Evolutionary conservation across 2,797 vertebrate species (phyloP).

Genomic region (Chiroxiphia lanceolata): DNA sequence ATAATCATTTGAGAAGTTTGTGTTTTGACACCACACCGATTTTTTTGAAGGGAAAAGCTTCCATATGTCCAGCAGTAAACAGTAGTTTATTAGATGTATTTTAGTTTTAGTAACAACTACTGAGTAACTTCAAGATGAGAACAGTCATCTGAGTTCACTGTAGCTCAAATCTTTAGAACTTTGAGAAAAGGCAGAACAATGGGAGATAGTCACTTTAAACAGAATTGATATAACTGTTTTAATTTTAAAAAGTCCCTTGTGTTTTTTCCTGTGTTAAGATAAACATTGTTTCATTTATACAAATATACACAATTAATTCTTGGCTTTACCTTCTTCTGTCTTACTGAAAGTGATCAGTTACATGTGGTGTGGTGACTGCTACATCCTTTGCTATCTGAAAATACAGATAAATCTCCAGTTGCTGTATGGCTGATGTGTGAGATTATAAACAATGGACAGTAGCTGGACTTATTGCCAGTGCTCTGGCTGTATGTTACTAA

Average conservation of each 20-base stretch:
- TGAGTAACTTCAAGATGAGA: background rate
- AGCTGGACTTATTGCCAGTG: background rate
- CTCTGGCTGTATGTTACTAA: background rate
- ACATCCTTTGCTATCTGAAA: background rate
- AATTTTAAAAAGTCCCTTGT: background rate
- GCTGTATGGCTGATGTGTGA: slow-evolving; percentile 4
- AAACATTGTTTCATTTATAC: background rate
- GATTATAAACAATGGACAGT: background rate
- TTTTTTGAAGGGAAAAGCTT: background rate
- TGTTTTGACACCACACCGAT: background rate
- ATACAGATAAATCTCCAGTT: slow-evolving; percentile 15
- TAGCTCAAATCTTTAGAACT: background rate
- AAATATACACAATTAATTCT: background rate
- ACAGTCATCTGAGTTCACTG: background rate
- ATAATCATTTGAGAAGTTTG: background rate
- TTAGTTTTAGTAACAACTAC: background rate
- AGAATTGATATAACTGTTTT: background rate
- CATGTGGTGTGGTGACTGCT: background rate
- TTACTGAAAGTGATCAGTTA: background rate
- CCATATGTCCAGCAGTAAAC: background rate
- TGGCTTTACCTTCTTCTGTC: slow-evolving; percentile 1
- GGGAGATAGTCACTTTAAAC: background rate
- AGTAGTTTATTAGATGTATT: background rate
- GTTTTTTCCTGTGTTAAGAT: background rate
- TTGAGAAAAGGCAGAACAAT: background rate